Conservation (phyloP, 2,888 invertebrate genomes). For the Aporophyla lueneburgensis region DNA sequence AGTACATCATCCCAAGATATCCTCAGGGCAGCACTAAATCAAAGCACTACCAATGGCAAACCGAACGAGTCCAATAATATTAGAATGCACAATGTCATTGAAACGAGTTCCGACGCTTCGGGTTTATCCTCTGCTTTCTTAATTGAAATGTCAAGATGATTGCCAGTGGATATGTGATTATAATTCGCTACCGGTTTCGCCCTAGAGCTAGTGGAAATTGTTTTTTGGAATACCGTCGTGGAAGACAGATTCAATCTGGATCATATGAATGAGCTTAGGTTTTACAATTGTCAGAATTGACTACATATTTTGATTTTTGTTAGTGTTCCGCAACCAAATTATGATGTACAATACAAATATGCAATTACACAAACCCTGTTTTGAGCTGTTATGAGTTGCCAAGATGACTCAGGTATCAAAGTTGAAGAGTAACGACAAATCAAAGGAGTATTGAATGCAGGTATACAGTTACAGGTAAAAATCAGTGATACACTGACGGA, state of each 20-base stretch:
- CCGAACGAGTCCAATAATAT: slow-evolving; percentile 57
- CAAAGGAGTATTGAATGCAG: background rate
- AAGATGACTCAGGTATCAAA: background rate
- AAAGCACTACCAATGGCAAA: slow-evolving; percentile 62
- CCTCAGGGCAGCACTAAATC: slow-evolving; percentile 58
- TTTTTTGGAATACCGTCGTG: slow-evolving; percentile 53
- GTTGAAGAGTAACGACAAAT: slow-evolving; percentile 2
- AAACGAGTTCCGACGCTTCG: slow-evolving; percentile 59
- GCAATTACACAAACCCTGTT: background rate
- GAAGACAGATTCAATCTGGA: slow-evolving; percentile 50
- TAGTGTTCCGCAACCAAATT: background rate
- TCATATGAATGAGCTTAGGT: slow-evolving; percentile 8
- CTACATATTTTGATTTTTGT: slow-evolving; percentile 13
- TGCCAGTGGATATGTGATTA: slow-evolving; percentile 72
- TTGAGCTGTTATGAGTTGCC: background rate
- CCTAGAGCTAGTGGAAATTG: slow-evolving; percentile 55
- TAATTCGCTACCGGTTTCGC: slow-evolving; percentile 73
- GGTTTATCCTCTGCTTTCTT: slow-evolving; percentile 62
- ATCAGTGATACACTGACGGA: background rate
- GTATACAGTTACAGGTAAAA: background rate
- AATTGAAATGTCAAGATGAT: slow-evolving; percentile 77
- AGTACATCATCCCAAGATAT: slow-evolving; percentile 53
- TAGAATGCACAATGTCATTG: slow-evolving; percentile 64
- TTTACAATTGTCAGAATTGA: slow-evolving; percentile 5
- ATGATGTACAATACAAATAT: background rate